A percentile compares a stretch with the other conserved stretches of the same genome.
phyloP scores from a whole-genome alignment of 2,113 vertebrate species.

The Penelope pileata region DNA sequence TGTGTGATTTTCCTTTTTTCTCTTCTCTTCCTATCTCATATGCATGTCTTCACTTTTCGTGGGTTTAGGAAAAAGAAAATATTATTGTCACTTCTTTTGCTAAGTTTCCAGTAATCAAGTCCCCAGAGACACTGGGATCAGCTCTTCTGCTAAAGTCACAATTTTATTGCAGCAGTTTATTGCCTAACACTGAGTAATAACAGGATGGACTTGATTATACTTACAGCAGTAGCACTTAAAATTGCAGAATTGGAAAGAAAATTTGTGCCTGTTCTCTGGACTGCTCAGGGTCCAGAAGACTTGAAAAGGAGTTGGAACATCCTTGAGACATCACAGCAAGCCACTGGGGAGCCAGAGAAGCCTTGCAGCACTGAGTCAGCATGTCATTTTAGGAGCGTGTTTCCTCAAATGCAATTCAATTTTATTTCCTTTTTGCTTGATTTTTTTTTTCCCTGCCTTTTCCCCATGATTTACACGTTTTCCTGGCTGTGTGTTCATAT shows the following conservation, averaged over 20 bases:
- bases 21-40: background rate
- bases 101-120: constrained; percentile 34
- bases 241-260: constrained; percentile 16
- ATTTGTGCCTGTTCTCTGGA: background rate
- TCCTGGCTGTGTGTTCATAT: background rate
- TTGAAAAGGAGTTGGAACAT: constrained; percentile 20
- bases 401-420: constrained; percentile 8
- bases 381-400: background rate
- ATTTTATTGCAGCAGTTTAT: constrained; percentile 36
- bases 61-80: background rate
- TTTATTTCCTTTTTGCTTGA: background rate
- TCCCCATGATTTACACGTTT: background rate
- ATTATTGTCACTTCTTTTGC: constrained; percentile 19
- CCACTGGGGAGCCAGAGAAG: background rate
- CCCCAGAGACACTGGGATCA: background rate
- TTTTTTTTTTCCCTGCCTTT: background rate
- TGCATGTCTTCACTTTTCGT: background rate
- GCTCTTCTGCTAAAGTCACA: background rate
- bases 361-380: background rate
- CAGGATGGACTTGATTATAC: constrained; percentile 38
- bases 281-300: background rate
- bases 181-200: constrained; percentile 45
- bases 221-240: constrained; percentile 46
- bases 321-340: background rate
- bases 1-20: background rate